Base-by-base conservation (phyloP, 2,797 vertebrate species). In the Octomys mimax region DNA sequence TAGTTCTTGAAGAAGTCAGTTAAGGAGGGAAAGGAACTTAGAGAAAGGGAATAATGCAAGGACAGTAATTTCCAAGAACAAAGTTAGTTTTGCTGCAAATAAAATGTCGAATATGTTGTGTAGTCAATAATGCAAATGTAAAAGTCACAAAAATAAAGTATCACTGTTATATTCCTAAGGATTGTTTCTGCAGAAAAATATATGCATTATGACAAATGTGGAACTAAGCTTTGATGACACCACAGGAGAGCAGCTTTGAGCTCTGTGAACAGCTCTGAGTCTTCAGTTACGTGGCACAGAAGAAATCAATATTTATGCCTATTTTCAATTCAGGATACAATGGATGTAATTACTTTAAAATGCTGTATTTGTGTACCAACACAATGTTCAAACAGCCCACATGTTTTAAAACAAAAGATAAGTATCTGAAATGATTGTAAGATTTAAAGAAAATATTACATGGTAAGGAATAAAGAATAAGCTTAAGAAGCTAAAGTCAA, bases 311-410 rank as follows among this genome's bases (percentile, higher is more conserved):
- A 95, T 87, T 82, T 95, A 91, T 91, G 66, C 54, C 42, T 79
- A 33, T 52, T 96, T 91, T 73, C 75, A 95, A 66, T 71, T 61
- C 80, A 96, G 84, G 28, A 94, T 94, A 95, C 42, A 87, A 90
- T 57, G 92, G 92, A 94, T 70, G 52, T 80, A 96, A 96, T 91
- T 97, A 96, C 49, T 96, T 92, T 94, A 91, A 96, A 96, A 95
- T 88, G 77, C 79, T 94, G 78, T 70, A 93, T 90, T 95, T 24
- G 24, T 94, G 49, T 91, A 89, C 75, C 36, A 97, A 91, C 77
- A 88, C 80, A 95, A 94, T 92, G 46, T 96, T 96, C 92, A 90
- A 95, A 96, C 26, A 77, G 88, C 82, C 54, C n/a, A 83, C 77
- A 59, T 1, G 87, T 28, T 61, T 97, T 75, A 95, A 93, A 96